These are phyloP conservation scores for Pomatorhinus ruficollis DNA, from an alignment of 2,113 vertebrate species.

Conservation along the genomic window DNA sequence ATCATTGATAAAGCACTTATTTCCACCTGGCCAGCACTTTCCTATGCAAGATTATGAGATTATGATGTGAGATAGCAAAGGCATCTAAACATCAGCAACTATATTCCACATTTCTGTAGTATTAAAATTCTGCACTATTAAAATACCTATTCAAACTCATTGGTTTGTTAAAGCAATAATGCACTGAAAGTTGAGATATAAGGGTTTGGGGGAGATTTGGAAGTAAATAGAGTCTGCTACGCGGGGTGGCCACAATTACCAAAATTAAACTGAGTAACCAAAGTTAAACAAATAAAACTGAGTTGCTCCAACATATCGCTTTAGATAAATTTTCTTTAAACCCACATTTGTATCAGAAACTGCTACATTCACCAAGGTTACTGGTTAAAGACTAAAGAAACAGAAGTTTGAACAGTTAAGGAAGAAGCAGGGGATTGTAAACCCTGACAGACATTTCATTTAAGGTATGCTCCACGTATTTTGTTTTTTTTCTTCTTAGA, in stretches of 20 bases:
- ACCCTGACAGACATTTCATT: not conserved
- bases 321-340: not conserved
- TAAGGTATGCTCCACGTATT: fast-evolving
- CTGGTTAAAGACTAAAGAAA: not conserved
- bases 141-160: not conserved
- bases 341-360: not conserved
- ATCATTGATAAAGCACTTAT: slow-evolving; percentile 90
- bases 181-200: not conserved
- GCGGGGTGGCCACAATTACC: not conserved
- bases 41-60: slow-evolving; percentile 71
- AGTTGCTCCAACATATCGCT: not conserved
- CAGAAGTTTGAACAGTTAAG: not conserved
- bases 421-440: not conserved
- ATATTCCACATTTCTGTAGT: not conserved
- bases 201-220: not conserved
- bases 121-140: not conserved
- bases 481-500: not conserved
- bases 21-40: slow-evolving; percentile 94
- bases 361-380: not conserved
- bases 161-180: not conserved
- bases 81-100: not conserved
- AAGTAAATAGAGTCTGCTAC: not conserved
- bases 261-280: not conserved
- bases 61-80: not conserved
- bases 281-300: not conserved